These are phyloP conservation scores for Neoarius graeffei DNA, from an alignment of 2,113 vertebrate species.

Conservation along the genomic window DNA sequence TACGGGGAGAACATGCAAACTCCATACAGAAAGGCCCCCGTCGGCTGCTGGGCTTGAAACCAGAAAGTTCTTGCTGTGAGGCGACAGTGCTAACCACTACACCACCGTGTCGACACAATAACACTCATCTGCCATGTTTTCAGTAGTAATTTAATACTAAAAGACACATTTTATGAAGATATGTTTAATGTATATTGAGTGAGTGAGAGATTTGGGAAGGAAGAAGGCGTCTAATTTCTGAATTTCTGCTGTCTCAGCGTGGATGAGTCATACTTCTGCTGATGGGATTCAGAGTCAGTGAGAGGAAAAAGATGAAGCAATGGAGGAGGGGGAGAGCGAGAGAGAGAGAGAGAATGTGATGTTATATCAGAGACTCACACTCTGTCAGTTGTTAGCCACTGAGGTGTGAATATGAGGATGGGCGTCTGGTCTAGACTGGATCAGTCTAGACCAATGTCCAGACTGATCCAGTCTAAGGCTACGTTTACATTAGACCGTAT, in stretches of 20 bases:
- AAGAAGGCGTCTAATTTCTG: not conserved
- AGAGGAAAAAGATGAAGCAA: not conserved
- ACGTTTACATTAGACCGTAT: too few species aligned
- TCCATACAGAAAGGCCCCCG: too few species aligned
- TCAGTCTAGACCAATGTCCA: not conserved
- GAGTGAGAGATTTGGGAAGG: not conserved
- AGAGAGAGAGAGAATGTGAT: not conserved
- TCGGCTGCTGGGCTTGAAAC: too few species aligned
- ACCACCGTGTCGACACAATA: not conserved
- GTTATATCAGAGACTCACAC: constrained; percentile 3
- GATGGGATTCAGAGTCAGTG: not conserved
- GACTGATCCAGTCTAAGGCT: not conserved
- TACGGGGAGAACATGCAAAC: too few species aligned
- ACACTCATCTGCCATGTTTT: not conserved
- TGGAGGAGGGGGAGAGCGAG: not conserved
- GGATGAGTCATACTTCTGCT: not conserved
- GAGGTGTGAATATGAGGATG: constrained; percentile 6
- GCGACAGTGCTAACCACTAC: too few species aligned
- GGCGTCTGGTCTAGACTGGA: not conserved
- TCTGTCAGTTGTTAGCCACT: not conserved
- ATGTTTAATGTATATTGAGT: not conserved
- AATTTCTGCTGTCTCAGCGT: not conserved
- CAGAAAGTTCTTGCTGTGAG: too few species aligned
- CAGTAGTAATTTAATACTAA: not conserved
- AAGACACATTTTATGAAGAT: not conserved